These are phyloP conservation scores for Melanaphis sacchari DNA, from an alignment of 1,140 invertebrate genomes.

Conservation along the genomic window DNA sequence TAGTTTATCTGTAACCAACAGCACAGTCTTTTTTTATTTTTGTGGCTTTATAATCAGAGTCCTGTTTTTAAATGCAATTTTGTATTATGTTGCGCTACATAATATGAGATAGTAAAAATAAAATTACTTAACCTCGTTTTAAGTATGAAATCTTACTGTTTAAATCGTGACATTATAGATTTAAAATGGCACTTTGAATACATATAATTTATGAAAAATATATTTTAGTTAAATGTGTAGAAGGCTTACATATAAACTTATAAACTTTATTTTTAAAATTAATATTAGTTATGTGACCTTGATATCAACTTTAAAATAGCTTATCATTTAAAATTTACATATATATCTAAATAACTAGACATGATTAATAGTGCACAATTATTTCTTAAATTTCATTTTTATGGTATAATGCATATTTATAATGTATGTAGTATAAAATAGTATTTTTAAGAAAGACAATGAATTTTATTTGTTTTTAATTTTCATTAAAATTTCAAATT, in stretches of 20 bases:
- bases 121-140: not conserved
- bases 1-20: slow-evolving; percentile 48
- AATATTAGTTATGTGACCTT: not conserved
- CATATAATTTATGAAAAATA: not conserved
- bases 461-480: not conserved
- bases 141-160: not conserved
- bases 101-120: not conserved
- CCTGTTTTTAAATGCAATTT: not conserved
- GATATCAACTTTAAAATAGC: not conserved
- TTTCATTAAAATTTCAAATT: not conserved
- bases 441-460: not conserved
- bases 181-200: not conserved
- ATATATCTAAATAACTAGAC: not conserved
- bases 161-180: not conserved
- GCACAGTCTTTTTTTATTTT: not conserved
- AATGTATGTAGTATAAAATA: too few species aligned
- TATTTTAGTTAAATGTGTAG: not conserved
- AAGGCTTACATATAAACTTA: not conserved
- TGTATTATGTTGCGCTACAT: not conserved
- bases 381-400: not conserved
- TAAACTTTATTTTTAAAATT: not conserved
- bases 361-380: not conserved
- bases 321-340: not conserved
- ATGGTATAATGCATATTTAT: not conserved
- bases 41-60: not conserved